These are phyloP conservation scores for Phylloscopus whistleri DNA, from an alignment of 2,113 vertebrate genomes.

Conservation along the genomic window DNA sequence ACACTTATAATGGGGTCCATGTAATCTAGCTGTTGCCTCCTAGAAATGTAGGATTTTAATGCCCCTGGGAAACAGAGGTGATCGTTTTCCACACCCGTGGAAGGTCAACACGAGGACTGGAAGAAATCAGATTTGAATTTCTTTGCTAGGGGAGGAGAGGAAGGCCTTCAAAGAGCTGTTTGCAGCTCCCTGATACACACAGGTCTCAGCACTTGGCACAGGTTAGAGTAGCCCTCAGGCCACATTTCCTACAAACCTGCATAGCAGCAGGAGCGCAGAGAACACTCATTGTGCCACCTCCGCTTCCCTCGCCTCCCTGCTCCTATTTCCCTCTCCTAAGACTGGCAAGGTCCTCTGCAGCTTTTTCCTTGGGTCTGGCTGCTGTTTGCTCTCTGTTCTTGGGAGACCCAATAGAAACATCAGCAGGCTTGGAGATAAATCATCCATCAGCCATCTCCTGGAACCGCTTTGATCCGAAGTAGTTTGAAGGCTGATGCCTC, in stretches of 20 bases:
- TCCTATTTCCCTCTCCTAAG: neutral
- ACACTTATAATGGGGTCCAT: neutral
- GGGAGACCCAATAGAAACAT: neutral
- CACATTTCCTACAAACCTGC: neutral
- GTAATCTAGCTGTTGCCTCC: neutral
- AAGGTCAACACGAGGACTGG: neutral
- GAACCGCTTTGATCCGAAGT: neutral
- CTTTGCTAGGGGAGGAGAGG: neutral
- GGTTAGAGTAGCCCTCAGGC: neutral
- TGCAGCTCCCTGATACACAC: neutral
- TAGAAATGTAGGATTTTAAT: neutral
- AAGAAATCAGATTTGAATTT: neutral
- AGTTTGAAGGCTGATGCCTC: neutral
- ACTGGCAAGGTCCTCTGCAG: rapidly evolving
- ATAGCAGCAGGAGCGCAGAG: neutral
- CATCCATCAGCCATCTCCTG: rapidly evolving
- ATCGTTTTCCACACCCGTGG: neutral
- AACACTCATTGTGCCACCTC: neutral
- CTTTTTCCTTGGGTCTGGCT: neutral
- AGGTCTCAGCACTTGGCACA: neutral
- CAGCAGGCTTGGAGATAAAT: neutral
- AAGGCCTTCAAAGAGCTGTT: neutral
- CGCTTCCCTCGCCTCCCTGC: rapidly evolving
- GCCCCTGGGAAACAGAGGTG: neutral
- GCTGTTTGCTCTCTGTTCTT: neutral